These are phyloP conservation scores for Luffia ferchaultella DNA, from an alignment of 2,888 invertebrate genomes.

Conservation along the genomic window DNA sequence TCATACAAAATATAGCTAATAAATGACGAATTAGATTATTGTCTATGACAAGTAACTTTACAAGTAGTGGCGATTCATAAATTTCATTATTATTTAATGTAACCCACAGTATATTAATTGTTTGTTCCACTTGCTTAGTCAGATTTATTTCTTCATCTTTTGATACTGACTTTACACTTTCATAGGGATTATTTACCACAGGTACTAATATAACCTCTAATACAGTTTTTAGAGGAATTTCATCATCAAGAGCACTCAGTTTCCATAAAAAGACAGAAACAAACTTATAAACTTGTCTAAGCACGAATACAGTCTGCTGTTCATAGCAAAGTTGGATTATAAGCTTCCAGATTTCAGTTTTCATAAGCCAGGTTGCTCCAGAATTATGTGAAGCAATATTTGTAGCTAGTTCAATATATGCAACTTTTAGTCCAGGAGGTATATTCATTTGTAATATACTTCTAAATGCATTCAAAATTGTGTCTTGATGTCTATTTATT, in stretches of 20 bases:
- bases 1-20: slow-evolving; percentile 36
- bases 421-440: slow-evolving; percentile 71
- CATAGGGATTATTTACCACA: slow-evolving; percentile 59
- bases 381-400: slow-evolving; percentile 68
- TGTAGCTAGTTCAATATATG: slow-evolving; percentile 70
- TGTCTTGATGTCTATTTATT: slow-evolving; percentile 35
- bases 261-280: slow-evolving; percentile 67
- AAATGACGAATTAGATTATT: slow-evolving; percentile 39
- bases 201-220: slow-evolving; percentile 65
- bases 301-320: slow-evolving; percentile 76
- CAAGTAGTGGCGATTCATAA: slow-evolving; percentile 33
- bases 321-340: slow-evolving; percentile 69
- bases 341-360: slow-evolving; percentile 70
- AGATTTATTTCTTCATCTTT: slow-evolving; percentile 58
- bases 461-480: slow-evolving; percentile 27
- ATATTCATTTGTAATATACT: slow-evolving; percentile 35
- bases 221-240: slow-evolving; percentile 59
- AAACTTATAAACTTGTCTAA: slow-evolving; percentile 72
- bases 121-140: slow-evolving; percentile 60
- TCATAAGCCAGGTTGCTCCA: slow-evolving; percentile 72
- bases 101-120: slow-evolving; percentile 61
- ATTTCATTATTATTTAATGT: slow-evolving; percentile 61
- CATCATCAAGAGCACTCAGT: slow-evolving; percentile 52
- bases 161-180: slow-evolving; percentile 52
- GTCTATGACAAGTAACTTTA: slow-evolving; percentile 31